These are phyloP conservation scores for Sebastes cheni DNA, from an alignment of 2,797 vertebrate species.

Conservation along the genomic window DNA sequence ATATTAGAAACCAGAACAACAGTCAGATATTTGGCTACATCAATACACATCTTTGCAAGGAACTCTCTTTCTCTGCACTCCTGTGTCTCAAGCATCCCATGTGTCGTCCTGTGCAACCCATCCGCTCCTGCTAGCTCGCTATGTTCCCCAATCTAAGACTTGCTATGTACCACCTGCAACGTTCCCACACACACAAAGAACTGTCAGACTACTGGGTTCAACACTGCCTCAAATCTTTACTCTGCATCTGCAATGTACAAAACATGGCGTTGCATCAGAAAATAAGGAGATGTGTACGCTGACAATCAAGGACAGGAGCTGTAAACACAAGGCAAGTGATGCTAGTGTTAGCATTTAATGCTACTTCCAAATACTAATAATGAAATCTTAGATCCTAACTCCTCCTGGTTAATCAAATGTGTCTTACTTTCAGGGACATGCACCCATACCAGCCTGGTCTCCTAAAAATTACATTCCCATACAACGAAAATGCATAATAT, in stretches of 20 bases:
- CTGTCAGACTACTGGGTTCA: background rate
- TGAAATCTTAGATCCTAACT: background rate
- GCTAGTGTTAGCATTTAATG: background rate
- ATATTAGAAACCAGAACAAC: background rate
- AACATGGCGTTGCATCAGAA: background rate
- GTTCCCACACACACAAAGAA: background rate
- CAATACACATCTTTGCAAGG: background rate
- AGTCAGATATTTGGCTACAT: background rate
- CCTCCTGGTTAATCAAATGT: background rate
- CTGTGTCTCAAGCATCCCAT: background rate
- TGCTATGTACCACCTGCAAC: background rate
- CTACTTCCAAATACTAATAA: background rate
- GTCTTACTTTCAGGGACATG: background rate
- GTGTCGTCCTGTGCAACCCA: background rate
- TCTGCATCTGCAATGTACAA: background rate
- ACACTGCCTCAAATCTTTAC: background rate
- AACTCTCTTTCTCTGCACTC: background rate
- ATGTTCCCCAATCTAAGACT: background rate
- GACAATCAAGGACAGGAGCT: background rate
- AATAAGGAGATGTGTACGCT: background rate
- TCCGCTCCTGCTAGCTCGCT: background rate
- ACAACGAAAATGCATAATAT: background rate
- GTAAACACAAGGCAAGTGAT: background rate
- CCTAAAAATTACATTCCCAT: background rate
- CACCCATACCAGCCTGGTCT: background rate